Conservation (phyloP, 1,140 invertebrate genomes). For the Agrypnia vestita region DNA sequence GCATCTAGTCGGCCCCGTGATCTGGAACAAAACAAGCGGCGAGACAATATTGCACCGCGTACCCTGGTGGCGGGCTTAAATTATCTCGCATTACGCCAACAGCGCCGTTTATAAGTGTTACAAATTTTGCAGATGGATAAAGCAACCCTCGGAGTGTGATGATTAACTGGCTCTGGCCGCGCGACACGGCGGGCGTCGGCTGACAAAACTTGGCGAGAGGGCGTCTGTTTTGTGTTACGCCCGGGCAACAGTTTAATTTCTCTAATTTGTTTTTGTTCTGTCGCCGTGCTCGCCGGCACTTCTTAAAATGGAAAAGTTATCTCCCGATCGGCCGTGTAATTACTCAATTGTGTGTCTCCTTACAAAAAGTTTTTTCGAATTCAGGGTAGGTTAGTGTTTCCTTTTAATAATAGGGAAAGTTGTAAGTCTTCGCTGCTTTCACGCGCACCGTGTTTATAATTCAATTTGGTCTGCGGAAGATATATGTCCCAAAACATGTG, state of each 20-base stretch:
- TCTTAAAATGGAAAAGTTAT: conserved; percentile 46
- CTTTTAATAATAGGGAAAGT: conserved; percentile 30
- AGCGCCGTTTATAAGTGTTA: conserved; percentile 45
- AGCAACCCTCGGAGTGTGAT: conserved; percentile 47
- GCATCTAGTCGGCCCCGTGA: conserved; percentile 8
- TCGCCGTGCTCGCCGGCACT: conserved; percentile 25
- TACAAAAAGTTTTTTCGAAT: conserved; percentile 20
- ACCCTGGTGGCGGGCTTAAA: conserved; percentile 25
- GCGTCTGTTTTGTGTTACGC: conserved; percentile 44
- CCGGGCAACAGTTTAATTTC: conserved; percentile 47
- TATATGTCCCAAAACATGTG: conserved; percentile 13
- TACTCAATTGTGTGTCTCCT: conserved; percentile 35
- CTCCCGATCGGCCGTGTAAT: conserved; percentile 32
- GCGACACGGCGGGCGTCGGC: background rate
- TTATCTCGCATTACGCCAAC: conserved; percentile 34
- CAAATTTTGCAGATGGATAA: conserved; percentile 57
- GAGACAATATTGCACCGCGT: conserved; percentile 25
- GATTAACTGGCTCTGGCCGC: conserved; percentile 43
- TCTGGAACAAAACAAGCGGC: background rate
- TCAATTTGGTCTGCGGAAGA: conserved; percentile 32
- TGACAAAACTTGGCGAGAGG: conserved; percentile 13
- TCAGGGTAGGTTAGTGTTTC: background rate
- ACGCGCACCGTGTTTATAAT: conserved; percentile 22
- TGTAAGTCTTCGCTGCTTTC: conserved; percentile 6
- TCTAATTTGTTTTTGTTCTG: conserved; percentile 49